phyloP scores from a whole-genome alignment of 1,140 invertebrate species.

The Oreohelix idahoensis region DNA sequence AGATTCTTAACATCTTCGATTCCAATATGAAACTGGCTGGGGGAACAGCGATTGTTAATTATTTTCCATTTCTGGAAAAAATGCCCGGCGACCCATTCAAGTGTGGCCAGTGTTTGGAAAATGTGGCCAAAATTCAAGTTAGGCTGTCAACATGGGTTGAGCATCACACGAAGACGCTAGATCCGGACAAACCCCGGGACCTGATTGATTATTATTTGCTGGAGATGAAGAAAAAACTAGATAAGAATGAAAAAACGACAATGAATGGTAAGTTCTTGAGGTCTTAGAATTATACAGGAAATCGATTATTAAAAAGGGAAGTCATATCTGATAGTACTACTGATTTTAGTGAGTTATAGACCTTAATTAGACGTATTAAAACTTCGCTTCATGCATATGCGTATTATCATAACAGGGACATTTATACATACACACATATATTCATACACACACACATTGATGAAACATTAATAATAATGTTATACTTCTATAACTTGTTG shows the following conservation, averaged over 20 bases:
- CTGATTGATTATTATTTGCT: slow-evolving; percentile 60
- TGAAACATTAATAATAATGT: no score
- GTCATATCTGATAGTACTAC: no score
- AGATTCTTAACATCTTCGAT: slow-evolving; percentile 46
- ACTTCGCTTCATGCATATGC: no score
- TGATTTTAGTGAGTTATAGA: no score
- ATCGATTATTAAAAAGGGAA: no score
- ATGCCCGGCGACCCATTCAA: slow-evolving; percentile 54
- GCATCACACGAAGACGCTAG: slow-evolving; percentile 48
- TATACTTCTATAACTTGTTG: no score
- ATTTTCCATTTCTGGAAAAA: slow-evolving; percentile 48
- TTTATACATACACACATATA: no score
- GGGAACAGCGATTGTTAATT: slow-evolving; percentile 50
- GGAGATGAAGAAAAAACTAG: slow-evolving; percentile 42
- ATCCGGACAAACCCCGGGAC: slow-evolving; percentile 53
- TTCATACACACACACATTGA: no score
- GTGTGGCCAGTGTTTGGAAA: slow-evolving; percentile 41
- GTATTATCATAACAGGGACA: no score
- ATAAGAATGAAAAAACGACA: slow-evolving; percentile 34
- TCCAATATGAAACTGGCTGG: slow-evolving; percentile 49
- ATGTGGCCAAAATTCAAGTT: slow-evolving; percentile 45
- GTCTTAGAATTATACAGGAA: no score
- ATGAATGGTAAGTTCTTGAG: slow-evolving; percentile 32
- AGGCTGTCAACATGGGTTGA: slow-evolving; percentile 46
- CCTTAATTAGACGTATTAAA: neutral